These are phyloP conservation scores for Embidobia sp. DNA, from an alignment of 2,888 invertebrate genomes.

Conservation along the genomic window DNA sequence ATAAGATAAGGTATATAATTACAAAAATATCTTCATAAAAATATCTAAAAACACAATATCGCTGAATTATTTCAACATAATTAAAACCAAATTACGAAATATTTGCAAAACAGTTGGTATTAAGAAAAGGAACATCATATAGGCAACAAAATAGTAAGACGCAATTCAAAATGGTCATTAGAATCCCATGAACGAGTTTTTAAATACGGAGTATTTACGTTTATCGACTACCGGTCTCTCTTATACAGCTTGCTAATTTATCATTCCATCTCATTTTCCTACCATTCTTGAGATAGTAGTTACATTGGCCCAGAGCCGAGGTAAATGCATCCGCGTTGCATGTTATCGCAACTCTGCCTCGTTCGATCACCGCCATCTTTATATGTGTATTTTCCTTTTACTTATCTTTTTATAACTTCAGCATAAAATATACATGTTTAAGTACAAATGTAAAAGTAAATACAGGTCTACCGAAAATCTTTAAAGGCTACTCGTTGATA, in stretches of 20 bases:
- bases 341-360: conserved; percentile 37
- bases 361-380: conserved; percentile 49
- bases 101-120: conserved; percentile 48
- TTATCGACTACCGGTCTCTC: conserved; percentile 15
- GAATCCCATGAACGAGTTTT: conserved; percentile 56
- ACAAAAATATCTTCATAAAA: conserved; percentile 61
- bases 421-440: conserved; percentile 50
- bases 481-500: conserved; percentile 42
- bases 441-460: conserved; percentile 10
- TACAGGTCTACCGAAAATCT: conserved; percentile 40
- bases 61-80: conserved; percentile 43
- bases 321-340: conserved; percentile 17
- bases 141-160: conserved; percentile 47
- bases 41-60: conserved; percentile 32
- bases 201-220: conserved; percentile 39
- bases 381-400: conserved; percentile 48
- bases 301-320: conserved; percentile 44
- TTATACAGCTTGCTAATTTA: not conserved
- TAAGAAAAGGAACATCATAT: conserved; percentile 11
- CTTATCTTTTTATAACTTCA: conserved; percentile 52
- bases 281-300: conserved; percentile 37
- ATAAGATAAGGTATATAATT: conserved; percentile 52
- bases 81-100: conserved; percentile 43
- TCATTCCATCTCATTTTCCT: conserved; percentile 26
- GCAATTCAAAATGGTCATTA: conserved; percentile 61